Evolutionary conservation across 2,888 invertebrate species (phyloP), one percentile per base, ranked within the genome.

Genomic region (Alviniconcha strummeri): DNA sequence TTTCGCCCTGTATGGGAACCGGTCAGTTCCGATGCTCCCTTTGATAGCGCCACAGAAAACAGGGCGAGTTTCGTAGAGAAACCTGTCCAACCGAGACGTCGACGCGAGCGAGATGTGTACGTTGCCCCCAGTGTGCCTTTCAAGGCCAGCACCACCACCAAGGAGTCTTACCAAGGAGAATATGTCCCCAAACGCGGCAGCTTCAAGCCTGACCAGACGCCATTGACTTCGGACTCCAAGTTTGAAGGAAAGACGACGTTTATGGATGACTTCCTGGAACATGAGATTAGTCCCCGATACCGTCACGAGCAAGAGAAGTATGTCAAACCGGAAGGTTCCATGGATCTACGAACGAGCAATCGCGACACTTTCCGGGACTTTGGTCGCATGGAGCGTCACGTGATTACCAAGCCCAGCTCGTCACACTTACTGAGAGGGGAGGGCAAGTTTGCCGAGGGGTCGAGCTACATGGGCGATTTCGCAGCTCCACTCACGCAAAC

Each of bases 381-480:
- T 8, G 88, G 89, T 56, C 88, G 87, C 64, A 86, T 88, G 8
- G 85, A 87, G 56, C 87, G 92, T 13, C 87, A 89, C 69, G 89
- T 89, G 77, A 89, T 91, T 84, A 91, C 90, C 82, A 93, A 93
- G 7, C 86, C 86, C 36, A 89, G 91, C 54, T 88, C 88, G 0
- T 86, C 86, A 1, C 72, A 85, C 57, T 57, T 83, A 9, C 78
- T 87, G 67, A 81, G 81, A 77, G 75, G 83, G 19, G 90, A 89
- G 69, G 89, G 89, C 52, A 93, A 93, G 55, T 91, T 94, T 83
- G 90, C 91, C 36, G 91, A 89, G 57, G 79, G 86, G 8, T 94
- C 94, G 17, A 91, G 90, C 81, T 93, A 94, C 88, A 87, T 90
- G 54, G 90, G 91, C 15, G 90, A 89, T n/a, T 94, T 91, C 86